Evolutionary conservation across 2,888 invertebrate species (phyloP).

Genomic region (Dusona sp.): DNA sequence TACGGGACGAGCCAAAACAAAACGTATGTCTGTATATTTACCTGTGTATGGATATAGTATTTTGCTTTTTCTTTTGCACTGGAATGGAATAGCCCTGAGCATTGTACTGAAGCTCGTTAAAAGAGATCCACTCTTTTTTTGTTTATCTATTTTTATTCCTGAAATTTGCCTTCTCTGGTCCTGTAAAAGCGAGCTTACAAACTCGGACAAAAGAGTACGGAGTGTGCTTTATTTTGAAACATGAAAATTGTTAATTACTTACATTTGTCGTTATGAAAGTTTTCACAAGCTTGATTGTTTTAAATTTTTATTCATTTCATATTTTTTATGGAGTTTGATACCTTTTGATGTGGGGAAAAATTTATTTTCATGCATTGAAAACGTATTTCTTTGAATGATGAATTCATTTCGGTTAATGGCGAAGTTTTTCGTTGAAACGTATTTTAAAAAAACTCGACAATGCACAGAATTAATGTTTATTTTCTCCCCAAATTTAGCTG

Average conservation of each 20-base stretch:
- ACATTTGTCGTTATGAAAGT: too few relatives aligned
- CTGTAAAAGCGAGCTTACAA: neutral
- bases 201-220: neutral
- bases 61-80: constrained; percentile 7
- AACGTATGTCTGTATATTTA: constrained; percentile 12
- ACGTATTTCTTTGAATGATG: neutral
- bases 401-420: too few relatives aligned
- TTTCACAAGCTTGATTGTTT: neutral
- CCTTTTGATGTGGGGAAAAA: neutral
- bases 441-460: too few relatives aligned
- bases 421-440: too few relatives aligned
- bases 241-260: neutral
- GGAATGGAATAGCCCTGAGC: constrained; percentile 65
- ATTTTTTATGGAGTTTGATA: neutral
- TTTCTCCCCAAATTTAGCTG: neutral
- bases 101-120: constrained; percentile 64
- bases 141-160: neutral
- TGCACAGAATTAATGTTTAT: neutral
- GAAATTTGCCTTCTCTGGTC: constrained; percentile 8
- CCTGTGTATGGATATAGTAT: constrained; percentile 52
- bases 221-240: neutral
- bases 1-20: constrained; percentile 20
- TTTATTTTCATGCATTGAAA: neutral
- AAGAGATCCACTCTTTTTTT: constrained; percentile 38
- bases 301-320: neutral